Conservation (phyloP, 2,797 vertebrate genomes). For the Cynodonichthys magdalenae region DNA sequence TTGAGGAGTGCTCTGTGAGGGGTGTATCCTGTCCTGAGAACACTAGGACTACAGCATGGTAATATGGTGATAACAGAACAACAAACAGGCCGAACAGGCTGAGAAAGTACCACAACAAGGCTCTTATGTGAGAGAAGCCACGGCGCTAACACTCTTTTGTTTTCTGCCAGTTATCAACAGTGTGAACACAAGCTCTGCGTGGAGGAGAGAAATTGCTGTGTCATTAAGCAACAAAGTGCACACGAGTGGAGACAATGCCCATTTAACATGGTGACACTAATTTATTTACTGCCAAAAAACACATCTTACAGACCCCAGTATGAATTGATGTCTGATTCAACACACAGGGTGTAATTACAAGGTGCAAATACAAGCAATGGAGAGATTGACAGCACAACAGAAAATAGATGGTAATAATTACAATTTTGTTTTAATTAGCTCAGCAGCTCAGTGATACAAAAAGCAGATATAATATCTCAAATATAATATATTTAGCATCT, state of each 20-base stretch:
- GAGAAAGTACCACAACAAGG: constrained; percentile 44
- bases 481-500: constrained; percentile 37
- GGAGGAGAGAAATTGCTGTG: constrained; percentile 47
- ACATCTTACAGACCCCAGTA: constrained; percentile 46
- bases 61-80: constrained; percentile 59
- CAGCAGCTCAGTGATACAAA: constrained; percentile 50
- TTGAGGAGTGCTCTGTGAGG: constrained; percentile 53
- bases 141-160: constrained; percentile 51
- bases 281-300: constrained; percentile 60
- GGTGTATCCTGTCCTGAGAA: constrained; percentile 59
- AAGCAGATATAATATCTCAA: constrained; percentile 41
- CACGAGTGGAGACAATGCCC: constrained; percentile 54
- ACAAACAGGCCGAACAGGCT: constrained; percentile 35
- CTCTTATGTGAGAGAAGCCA: constrained; percentile 60
- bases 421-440: constrained; percentile 67
- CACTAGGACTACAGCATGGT: constrained; percentile 40
- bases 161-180: constrained; percentile 50
- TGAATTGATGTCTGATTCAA: constrained; percentile 65
- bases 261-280: constrained; percentile 64
- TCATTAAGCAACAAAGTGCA: constrained; percentile 61
- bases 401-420: constrained; percentile 70
- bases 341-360: constrained; percentile 69
- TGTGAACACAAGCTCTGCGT: constrained; percentile 40
- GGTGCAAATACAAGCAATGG: constrained; percentile 58
- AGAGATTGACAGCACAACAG: constrained; percentile 62